Base-by-base conservation (phyloP, 2,888 invertebrate species). In the Lordiphosa fenestrarum region DNA sequence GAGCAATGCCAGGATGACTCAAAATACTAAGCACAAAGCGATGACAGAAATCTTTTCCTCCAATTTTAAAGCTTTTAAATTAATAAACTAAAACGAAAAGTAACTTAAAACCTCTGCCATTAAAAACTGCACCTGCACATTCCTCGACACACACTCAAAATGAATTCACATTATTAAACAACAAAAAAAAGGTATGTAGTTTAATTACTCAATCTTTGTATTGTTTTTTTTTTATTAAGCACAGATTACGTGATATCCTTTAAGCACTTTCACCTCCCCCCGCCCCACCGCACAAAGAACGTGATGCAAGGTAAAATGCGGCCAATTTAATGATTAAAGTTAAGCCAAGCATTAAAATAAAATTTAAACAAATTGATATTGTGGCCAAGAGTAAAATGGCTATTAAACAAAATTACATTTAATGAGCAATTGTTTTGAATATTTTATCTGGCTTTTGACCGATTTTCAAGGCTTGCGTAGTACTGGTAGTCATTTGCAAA, bases 401-500 rank as follows among this genome's bases (percentile, higher is more conserved):
- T 19, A 40, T 36, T 40, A 47, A 37, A 21, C 50, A 44, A 54
- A 83, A 77, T 80, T 81, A 54, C 55, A 56, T 39, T 63, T 77
- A 83, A 77, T 77, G 64, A 62, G 62, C 52, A 36, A 13, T 53
- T 71, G 61, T 57, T 71, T 62, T 55, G 40, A 51, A 58, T 63
- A 35, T 21, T 41, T 40, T 41, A 40, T 35, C 35, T 33, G 39
- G 37, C 41, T 38, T 46, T 38, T 35, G 38, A 47, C 42, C 52
- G 49, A 67, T 53, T 71, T 72, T 59, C 73, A 74, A 74, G 74
- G 68, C 19, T 58, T 62, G 25, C 25, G 25, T 6, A 25, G 6
- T 6, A 25, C 25, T 6, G 6, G 25, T 2, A 48, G 57, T 54
- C 54, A 83, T 77, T 77, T 83, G 81, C 76, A 83, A 39, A 39